Evolutionary conservation across 2,113 vertebrate species (phyloP), one percentile per base, ranked within the genome.

Genomic region (Onychostoma macrolepis): DNA sequence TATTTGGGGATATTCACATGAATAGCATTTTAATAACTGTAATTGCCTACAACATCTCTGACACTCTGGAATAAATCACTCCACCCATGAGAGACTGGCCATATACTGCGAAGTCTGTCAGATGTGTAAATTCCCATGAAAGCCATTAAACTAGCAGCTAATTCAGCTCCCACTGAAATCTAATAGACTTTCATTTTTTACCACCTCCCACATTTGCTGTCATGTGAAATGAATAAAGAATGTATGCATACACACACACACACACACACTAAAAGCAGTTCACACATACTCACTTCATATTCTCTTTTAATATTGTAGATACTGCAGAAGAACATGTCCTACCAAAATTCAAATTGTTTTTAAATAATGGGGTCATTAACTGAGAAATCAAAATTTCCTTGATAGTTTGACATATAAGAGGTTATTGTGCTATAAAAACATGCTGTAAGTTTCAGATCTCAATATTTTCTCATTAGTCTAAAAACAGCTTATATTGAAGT

Each of bases 161-260:
- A 94, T 93, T 92, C 92, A 92, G 90, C 92, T 89, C 84, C 87
- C 87, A 83, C 84, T 90, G 88, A 90, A 93, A 94, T 91, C 72
- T 58, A 93, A 93, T 93, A 89, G 77, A 33, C 81, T 87, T 86
- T 67, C 17, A 56, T 91, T 87, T 82, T 86, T 88, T 84, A 53
- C 90, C 88, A 89, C 86, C 91, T 91, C 90, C 88, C 89, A 91
- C 90, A 89, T 92, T 88, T 92, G 86, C 85, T 91, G 89, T 90
- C 87, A 90, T 90, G 88, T 94, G 92, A 93, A 93, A 92, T 89
- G 90, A 89, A 75, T 86, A 92, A 92, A 92, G 91, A 87, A 91
- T 84, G 61, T 86, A 78, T 85, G 87, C 76, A 85, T 69, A 85
- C 33, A 83, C 85, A 84, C 72, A 89, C 33, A 71, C 67, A 24